A percentile compares a stretch with the other conserved stretches of the same genome.
Evolutionary conservation across 2,888 invertebrate species (phyloP).

Genomic region (Cabera pusaria): DNA sequence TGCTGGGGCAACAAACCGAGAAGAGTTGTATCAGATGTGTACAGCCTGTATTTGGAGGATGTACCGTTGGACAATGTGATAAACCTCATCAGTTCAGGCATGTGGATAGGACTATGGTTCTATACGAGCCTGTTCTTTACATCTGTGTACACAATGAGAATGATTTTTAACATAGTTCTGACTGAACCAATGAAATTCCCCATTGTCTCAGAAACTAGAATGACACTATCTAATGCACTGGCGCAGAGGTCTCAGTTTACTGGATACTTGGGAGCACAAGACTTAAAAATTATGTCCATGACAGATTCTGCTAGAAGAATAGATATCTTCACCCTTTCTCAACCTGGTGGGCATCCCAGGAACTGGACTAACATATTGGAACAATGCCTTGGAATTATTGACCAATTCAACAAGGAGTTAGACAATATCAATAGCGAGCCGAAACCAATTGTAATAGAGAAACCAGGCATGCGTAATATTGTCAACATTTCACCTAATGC

Average conservation of each 20-base stretch:
- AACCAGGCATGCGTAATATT: constrained; percentile 37
- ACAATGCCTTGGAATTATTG: constrained; percentile 85
- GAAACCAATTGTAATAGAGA: constrained; percentile 46
- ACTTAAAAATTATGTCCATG: constrained; percentile 87
- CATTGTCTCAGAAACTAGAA: constrained; percentile 72
- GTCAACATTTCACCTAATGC: constrained; percentile 43
- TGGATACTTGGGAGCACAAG: constrained; percentile 90
- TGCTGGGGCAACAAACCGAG: constrained; percentile 83
- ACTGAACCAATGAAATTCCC: constrained; percentile 88
- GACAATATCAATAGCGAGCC: constrained; percentile 71
- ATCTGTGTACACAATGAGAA: constrained; percentile 87
- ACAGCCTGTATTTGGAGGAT: constrained; percentile 80
- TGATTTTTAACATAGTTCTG: constrained; percentile 87
- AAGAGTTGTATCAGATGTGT: constrained; percentile 73
- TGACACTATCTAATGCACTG: constrained; percentile 85
- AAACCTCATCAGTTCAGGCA: constrained; percentile 68
- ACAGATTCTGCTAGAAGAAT: constrained; percentile 84
- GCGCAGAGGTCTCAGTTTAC: constrained; percentile 86
- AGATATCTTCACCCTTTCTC: constrained; percentile 88
- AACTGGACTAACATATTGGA: constrained; percentile 91
- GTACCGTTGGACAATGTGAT: constrained; percentile 75
- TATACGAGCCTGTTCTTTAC: constrained; percentile 87
- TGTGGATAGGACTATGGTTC: constrained; percentile 87
- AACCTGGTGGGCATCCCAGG: constrained; percentile 94
- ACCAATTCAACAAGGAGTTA: constrained; percentile 86